Conservation (phyloP, 2,113 vertebrate genomes). For the Pedionomus torquatus region DNA sequence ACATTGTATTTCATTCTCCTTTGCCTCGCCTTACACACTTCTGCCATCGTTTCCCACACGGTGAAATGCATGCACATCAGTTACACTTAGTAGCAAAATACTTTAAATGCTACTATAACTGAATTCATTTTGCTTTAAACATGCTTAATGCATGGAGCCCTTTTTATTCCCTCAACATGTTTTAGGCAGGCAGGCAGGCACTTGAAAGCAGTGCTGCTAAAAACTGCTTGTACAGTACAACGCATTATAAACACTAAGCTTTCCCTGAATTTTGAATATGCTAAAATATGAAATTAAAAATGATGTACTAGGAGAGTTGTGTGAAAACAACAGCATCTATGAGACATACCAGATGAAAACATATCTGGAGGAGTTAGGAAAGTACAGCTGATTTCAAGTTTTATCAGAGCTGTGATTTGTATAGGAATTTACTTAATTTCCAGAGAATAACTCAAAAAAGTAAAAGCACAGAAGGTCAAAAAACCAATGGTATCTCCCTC, state of each 20-base stretch:
- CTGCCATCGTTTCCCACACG: background rate
- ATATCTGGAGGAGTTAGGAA: background rate
- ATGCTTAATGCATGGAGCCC: background rate
- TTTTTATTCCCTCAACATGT: background rate
- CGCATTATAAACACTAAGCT: background rate
- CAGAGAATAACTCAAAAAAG: background rate
- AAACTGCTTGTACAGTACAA: background rate
- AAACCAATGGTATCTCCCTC: background rate
- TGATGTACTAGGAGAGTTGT: background rate
- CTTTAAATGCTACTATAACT: background rate
- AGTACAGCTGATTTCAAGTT: background rate
- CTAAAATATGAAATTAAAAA: background rate
- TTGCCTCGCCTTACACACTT: background rate
- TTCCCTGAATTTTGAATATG: background rate
- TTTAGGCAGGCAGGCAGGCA: constrained; percentile 5
- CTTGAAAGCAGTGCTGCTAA: background rate
- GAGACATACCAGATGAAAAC: background rate
- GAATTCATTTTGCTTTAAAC: constrained; percentile 1
- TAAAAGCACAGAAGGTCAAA: background rate
- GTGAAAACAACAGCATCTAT: background rate
- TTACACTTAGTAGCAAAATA: background rate
- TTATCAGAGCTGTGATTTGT: background rate
- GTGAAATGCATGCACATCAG: background rate
- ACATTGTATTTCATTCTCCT: background rate
- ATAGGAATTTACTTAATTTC: background rate